Evolutionary conservation across 2,888 invertebrate species (phyloP).

Genomic region (Pterostichus niger): DNA sequence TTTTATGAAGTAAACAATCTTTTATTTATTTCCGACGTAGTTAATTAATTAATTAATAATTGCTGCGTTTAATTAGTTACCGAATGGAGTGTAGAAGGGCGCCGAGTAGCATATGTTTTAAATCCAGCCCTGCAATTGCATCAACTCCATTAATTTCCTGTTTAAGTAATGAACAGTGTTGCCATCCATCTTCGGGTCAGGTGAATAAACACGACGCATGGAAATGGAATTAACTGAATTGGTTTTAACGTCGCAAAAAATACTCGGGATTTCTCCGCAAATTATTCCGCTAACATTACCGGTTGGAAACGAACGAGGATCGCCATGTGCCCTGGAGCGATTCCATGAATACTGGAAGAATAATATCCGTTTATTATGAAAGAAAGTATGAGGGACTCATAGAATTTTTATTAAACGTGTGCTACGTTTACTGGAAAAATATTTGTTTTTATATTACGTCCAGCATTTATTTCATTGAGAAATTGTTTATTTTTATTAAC

Average conservation of each 20-base stretch:
- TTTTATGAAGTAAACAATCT: too few relatives aligned
- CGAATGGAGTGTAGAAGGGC: too few relatives aligned
- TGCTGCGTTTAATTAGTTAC: too few relatives aligned
- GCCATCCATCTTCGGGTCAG: constrained; percentile 64
- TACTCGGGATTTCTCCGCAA: constrained; percentile 52
- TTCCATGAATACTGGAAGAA: constrained; percentile 19
- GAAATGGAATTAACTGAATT: constrained; percentile 64
- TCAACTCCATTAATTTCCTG: constrained; percentile 62
- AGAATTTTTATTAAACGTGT: constrained; percentile 15
- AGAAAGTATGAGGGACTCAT: constrained; percentile 12
- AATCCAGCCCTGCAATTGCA: not conserved
- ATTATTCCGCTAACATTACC: constrained; percentile 44
- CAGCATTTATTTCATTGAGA: not conserved
- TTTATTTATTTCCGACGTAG: too few relatives aligned
- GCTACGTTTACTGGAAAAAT: constrained; percentile 17
- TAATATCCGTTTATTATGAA: constrained; percentile 43
- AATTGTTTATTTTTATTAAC: not conserved
- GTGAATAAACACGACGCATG: constrained; percentile 62
- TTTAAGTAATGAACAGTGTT: constrained; percentile 62
- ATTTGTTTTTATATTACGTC: not conserved
- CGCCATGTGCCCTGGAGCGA: not conserved
- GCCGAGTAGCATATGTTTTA: too few relatives aligned
- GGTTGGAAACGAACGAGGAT: constrained; percentile 21
- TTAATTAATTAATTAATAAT: too few relatives aligned
- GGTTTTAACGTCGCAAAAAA: constrained; percentile 47